Evolutionary conservation across 2,113 vertebrate species (phyloP).

Genomic region (Capricornis sumatraensis): DNA sequence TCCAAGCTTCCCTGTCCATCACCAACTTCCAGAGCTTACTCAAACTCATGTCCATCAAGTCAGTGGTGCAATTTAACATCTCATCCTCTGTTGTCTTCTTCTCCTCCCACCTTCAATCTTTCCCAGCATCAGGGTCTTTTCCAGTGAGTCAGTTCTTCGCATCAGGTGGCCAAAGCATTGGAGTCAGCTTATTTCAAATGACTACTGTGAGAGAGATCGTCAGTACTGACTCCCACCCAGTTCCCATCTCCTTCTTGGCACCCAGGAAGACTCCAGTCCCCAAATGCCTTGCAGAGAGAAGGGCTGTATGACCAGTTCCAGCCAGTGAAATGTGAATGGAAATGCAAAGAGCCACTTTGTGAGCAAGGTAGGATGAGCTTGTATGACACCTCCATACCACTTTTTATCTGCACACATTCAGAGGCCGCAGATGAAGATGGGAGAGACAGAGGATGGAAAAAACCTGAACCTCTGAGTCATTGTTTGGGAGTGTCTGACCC

Average conservation of each 20-base stretch:
- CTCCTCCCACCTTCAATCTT: not conserved
- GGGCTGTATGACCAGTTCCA: not conserved
- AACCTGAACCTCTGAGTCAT: not conserved
- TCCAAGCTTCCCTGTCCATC: not conserved
- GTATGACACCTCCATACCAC: not conserved
- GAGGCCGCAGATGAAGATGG: not conserved
- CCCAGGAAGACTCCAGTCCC: not conserved
- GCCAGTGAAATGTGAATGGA: not conserved
- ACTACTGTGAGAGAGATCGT: not conserved
- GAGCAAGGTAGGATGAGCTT: not conserved
- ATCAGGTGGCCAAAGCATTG: not conserved
- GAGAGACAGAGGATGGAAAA: not conserved
- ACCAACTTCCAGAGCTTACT: not conserved
- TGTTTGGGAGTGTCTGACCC: not conserved
- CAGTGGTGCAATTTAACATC: not conserved
- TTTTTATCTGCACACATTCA: not conserved
- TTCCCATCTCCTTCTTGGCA: not conserved
- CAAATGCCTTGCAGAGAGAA: not conserved
- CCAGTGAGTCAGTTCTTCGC: not conserved
- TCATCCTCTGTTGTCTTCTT: not conserved
- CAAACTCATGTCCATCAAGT: not conserved
- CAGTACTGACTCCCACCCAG: no score
- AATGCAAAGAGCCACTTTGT: not conserved
- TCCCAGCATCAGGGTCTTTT: not conserved
- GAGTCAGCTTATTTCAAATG: not conserved